These are phyloP conservation scores for Oenanthe melanoleuca DNA, from an alignment of 2,113 vertebrate genomes.

Conservation along the genomic window DNA sequence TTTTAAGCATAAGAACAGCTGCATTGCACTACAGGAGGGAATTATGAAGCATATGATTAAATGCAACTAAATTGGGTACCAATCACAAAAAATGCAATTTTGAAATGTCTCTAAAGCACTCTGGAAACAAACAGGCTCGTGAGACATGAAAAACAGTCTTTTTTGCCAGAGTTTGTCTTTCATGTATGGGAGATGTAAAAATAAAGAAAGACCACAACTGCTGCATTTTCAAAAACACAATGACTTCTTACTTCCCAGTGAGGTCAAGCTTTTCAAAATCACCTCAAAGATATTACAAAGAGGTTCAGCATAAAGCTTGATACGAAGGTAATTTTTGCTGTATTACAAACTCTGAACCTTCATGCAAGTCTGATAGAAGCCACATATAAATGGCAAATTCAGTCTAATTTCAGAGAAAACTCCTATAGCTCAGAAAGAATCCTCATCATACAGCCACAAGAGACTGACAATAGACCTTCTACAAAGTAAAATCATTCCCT, in stretches of 20 bases:
- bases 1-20: not conserved
- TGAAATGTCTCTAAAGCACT: not conserved
- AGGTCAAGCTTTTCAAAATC: not conserved
- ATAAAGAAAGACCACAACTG: not conserved
- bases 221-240: not conserved
- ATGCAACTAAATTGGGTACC: not conserved
- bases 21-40: not conserved
- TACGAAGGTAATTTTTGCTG: not conserved
- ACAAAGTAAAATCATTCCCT: not conserved
- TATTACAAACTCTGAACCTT: not conserved
- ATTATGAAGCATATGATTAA: not conserved
- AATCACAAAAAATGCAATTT: not conserved
- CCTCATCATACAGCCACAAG: not conserved
- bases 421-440: not conserved
- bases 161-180: not conserved
- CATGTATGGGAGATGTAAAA: not conserved
- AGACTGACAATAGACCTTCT: not conserved
- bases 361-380: not conserved
- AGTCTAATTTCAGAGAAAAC: not conserved
- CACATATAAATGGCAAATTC: not conserved
- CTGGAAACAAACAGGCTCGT: not conserved
- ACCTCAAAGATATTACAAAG: not conserved
- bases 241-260: not conserved
- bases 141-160: not conserved
- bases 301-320: not conserved